These are phyloP conservation scores for Zelleria hepariella DNA, from an alignment of 2,888 invertebrate species.

Conservation along the genomic window DNA sequence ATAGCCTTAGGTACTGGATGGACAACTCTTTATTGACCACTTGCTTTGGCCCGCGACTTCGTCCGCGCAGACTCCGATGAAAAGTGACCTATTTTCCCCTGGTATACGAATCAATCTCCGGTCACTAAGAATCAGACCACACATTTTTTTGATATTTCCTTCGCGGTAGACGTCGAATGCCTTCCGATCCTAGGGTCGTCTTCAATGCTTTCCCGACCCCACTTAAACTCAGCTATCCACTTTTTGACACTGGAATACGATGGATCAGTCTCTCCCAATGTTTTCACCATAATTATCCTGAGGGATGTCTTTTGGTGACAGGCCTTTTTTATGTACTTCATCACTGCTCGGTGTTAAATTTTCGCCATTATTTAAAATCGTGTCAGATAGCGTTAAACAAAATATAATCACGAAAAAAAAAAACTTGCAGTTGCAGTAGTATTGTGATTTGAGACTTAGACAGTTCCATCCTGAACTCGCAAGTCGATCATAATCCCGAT, in stretches of 20 bases:
- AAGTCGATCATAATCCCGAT: too few relatives aligned
- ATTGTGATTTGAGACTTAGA: too few relatives aligned
- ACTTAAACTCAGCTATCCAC: constrained; percentile 4
- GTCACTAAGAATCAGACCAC: not conserved
- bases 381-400: not conserved
- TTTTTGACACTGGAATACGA: constrained; percentile 2
- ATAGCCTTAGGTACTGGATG: too few relatives aligned
- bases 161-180: constrained; percentile 1
- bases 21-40: too few relatives aligned
- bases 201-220: constrained; percentile 1
- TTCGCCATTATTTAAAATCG: constrained; percentile 23
- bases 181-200: constrained; percentile 2
- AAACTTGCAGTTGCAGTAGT: too few relatives aligned
- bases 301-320: not conserved
- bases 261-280: constrained; percentile 1
- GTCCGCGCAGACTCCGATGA: too few relatives aligned
- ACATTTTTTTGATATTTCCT: not conserved
- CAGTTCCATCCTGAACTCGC: too few relatives aligned
- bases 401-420: not conserved
- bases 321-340: not conserved
- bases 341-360: constrained; percentile 4
- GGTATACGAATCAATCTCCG: not conserved
- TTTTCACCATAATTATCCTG: constrained; percentile 1
- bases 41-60: too few relatives aligned
- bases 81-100: too few relatives aligned